Conservation (phyloP, 2,797 vertebrate species). For the Notoglanidium macrostoma region DNA sequence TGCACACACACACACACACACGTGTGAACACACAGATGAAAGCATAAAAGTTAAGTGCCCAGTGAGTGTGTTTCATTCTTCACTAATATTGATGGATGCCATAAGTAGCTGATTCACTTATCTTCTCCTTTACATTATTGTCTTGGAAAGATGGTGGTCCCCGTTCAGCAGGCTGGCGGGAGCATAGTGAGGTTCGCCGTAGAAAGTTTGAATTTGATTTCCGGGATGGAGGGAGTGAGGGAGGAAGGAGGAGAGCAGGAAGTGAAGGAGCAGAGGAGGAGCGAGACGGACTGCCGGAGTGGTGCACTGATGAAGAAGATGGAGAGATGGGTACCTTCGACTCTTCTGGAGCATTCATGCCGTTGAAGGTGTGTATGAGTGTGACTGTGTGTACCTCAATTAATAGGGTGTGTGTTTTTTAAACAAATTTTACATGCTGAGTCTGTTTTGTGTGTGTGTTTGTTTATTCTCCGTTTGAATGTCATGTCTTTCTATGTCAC, state of each 20-base stretch:
- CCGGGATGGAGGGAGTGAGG: slow-evolving; percentile 78
- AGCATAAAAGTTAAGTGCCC: neutral
- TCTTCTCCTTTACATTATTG: neutral
- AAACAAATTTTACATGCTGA: neutral
- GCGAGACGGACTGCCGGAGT: slow-evolving; percentile 87
- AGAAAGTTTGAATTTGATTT: slow-evolving; percentile 90
- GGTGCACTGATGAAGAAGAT: slow-evolving; percentile 91
- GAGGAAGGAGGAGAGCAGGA: slow-evolving; percentile 76
- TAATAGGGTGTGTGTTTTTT: neutral
- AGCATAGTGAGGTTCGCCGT: slow-evolving; percentile 81
- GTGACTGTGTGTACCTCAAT: neutral
- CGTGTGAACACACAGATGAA: neutral
- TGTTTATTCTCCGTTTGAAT: neutral
- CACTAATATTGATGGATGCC: neutral
- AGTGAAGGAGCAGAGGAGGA: slow-evolving; percentile 87
- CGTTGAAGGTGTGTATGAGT: slow-evolving; percentile 62
- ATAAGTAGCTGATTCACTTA: neutral
- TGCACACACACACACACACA: neutral
- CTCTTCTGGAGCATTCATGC: slow-evolving; percentile 89
- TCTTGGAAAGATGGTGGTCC: slow-evolving; percentile 77
- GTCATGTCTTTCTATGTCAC: neutral
- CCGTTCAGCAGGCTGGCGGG: slow-evolving; percentile 90
- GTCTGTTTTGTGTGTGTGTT: neutral
- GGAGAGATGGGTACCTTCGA: slow-evolving; percentile 93
- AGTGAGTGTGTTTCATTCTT: neutral